A percentile compares a stretch with the other conserved stretches of the same genome.
phyloP scores from a whole-genome alignment of 35 echinoderm and acorn worm species.

The Acanthaster planci region DNA sequence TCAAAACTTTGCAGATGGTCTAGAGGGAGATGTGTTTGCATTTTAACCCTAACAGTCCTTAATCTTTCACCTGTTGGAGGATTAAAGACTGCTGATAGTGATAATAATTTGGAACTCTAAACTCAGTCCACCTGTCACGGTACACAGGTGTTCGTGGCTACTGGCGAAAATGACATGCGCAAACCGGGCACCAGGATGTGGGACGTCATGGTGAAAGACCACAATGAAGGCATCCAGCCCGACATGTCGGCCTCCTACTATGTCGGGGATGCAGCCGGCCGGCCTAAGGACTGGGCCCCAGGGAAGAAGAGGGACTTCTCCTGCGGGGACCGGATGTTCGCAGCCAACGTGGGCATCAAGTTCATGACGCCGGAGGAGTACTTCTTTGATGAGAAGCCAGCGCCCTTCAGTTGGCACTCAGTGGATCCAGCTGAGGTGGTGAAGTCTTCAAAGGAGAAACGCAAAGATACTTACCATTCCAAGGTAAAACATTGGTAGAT shows the following conservation, averaged over 20 bases:
- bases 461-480: conserved; percentile 57
- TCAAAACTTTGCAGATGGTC: too few relatives aligned
- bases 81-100: too few relatives aligned
- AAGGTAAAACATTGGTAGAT: conserved; percentile 40
- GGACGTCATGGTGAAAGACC: conserved; percentile 64
- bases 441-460: conserved; percentile 33
- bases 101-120: too few relatives aligned
- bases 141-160: conserved; percentile 81
- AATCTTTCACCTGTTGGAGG: too few relatives aligned
- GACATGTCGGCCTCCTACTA: conserved; percentile 67
- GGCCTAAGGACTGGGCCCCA: conserved; percentile 86
- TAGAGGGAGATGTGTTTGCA: too few relatives aligned
- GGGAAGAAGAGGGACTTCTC: conserved; percentile 91
- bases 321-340: conserved; percentile 91
- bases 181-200: conserved; percentile 84
- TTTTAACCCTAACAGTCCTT: too few relatives aligned
- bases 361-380: conserved; percentile 93
- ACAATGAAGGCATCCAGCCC: conserved; percentile 71
- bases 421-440: conserved; percentile 68
- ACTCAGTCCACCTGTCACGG: too few relatives aligned
- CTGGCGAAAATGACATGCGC: conserved; percentile 77
- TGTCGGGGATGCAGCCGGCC: conserved; percentile 91
- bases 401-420: conserved; percentile 79
- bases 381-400: conserved; percentile 66
- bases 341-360: conserved; percentile 70